Evolutionary conservation across 2,888 invertebrate species (phyloP).

Genomic region (Ypsolopha scabrella): DNA sequence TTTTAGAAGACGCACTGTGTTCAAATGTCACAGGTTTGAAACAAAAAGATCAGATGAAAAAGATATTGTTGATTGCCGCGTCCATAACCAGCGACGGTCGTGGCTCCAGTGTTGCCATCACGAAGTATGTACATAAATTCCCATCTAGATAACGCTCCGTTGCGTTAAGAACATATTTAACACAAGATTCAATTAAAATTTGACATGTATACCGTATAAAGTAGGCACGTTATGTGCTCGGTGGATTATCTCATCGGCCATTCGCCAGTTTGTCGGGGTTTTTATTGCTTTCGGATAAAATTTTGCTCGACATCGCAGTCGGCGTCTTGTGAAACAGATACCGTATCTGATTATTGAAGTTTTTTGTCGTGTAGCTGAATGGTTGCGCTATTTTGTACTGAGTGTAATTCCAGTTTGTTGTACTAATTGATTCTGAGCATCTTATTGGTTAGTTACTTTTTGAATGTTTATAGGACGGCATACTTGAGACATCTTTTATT

Average conservation of each 20-base stretch:
- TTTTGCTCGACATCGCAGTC: slow-evolving; percentile 4
- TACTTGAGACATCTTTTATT: not conserved
- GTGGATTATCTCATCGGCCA: slow-evolving; percentile 12
- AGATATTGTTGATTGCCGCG: too few relatives aligned
- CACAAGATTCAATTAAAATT: slow-evolving; percentile 50
- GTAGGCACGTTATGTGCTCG: slow-evolving; percentile 12
- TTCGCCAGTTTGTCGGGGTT: slow-evolving; percentile 19
- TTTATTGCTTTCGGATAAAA: slow-evolving; percentile 14
- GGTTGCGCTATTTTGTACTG: not conserved
- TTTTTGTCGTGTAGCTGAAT: not conserved
- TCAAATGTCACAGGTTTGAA: slow-evolving; percentile 36
- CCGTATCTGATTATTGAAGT: not conserved
- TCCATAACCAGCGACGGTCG: not conserved
- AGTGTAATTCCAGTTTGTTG: not conserved
- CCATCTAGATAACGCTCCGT: slow-evolving; percentile 2
- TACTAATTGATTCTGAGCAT: not conserved
- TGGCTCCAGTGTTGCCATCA: not conserved
- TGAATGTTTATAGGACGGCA: not conserved
- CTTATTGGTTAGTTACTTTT: too few relatives aligned
- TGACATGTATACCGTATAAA: slow-evolving; percentile 44
- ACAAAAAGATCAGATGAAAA: too few relatives aligned
- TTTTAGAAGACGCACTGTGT: slow-evolving; percentile 18
- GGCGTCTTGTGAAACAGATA: slow-evolving; percentile 5
- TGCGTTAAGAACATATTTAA: slow-evolving; percentile 43
- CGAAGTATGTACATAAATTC: too few relatives aligned